A percentile compares a stretch with the other conserved stretches of the same genome.
Evolutionary conservation across 2,888 invertebrate species (phyloP).

Genomic region (Tetheella fluctuosa): DNA sequence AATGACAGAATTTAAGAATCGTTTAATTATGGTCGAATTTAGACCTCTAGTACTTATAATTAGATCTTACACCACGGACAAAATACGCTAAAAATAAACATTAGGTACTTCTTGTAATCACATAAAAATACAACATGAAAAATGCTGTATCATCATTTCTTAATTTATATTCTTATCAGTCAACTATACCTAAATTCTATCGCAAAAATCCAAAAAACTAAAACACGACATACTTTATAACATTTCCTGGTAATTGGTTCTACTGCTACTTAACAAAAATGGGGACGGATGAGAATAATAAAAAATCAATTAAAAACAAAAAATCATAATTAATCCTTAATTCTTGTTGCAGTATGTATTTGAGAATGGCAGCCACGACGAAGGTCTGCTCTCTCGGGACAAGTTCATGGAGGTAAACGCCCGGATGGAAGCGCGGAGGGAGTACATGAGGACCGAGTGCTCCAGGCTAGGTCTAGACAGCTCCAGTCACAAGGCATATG

Average conservation of each 20-base stretch:
- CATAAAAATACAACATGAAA: neutral
- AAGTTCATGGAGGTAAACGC: slow-evolving; percentile 85
- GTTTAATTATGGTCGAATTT: no score
- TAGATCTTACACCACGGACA: neutral
- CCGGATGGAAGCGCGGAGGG: slow-evolving; percentile 84
- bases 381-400: slow-evolving; percentile 70
- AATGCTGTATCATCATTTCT: no score
- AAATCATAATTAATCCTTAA: neutral
- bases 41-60: no score
- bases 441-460: slow-evolving; percentile 85
- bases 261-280: neutral
- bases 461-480: slow-evolving; percentile 85
- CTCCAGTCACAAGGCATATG: slow-evolving; percentile 88
- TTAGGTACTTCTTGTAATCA: neutral
- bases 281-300: neutral
- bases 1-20: no score
- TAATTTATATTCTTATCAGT: no score
- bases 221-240: neutral
- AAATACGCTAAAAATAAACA: slow-evolving; percentile 3
- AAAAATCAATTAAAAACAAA: slow-evolving; percentile 18
- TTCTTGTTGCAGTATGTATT: slow-evolving; percentile 76
- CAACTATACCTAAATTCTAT: no score
- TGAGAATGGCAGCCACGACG: slow-evolving; percentile 74
- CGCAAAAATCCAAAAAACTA: no score
- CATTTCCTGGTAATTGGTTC: neutral